Base-by-base conservation (phyloP, 2,888 invertebrate species). In the Catocala fraxini region DNA sequence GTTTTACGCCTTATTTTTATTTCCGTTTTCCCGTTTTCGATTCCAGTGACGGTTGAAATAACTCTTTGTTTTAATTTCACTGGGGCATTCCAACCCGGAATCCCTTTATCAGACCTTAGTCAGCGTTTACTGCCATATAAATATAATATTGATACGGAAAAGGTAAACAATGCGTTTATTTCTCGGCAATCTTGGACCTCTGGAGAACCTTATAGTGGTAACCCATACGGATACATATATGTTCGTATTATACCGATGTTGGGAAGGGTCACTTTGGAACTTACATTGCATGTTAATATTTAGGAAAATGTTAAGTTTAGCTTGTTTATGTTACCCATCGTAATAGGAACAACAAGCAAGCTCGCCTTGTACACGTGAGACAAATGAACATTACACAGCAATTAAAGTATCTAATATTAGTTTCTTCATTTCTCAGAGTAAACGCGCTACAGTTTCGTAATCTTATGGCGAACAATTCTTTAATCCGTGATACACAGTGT, bases 1-100 rank as follows among this genome's bases (percentile, higher is more conserved):
- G 67, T 73, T 77, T 73, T 73, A 75, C 76, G 76, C 77, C 71
- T 77, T 77, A 68, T 70, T 74, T 76, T 77, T 77, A 77, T 77
- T 73, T 75, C 61, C 41, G 59, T 66, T 68, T 65, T 77, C 51
- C 68, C 59, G 59, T 65, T 75, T 75, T 63, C 68, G 61, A 77
- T 65, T 69, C 53, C 62, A 69, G 54, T 68, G 53, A 61, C 62
- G 65, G 65, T 46, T 60, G 63, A 52, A 75, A 68, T 69, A 73
- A 71, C 73, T 69, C 68, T 74, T 71, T 72, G 74, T 72, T 72
- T 70, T 76, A 73, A 75, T 70, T 71, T 58, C 53, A 70, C 46
- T 61, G n/a, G 65, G 57, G 35, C 55, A 65, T 65, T 56, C 47
- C 7, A 15, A 46, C 46, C 46, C 59, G 59, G 48, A 70, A 72